These are phyloP conservation scores for Illadopsis cleaveri DNA, from an alignment of 2,113 vertebrate genomes.

Conservation along the genomic window DNA sequence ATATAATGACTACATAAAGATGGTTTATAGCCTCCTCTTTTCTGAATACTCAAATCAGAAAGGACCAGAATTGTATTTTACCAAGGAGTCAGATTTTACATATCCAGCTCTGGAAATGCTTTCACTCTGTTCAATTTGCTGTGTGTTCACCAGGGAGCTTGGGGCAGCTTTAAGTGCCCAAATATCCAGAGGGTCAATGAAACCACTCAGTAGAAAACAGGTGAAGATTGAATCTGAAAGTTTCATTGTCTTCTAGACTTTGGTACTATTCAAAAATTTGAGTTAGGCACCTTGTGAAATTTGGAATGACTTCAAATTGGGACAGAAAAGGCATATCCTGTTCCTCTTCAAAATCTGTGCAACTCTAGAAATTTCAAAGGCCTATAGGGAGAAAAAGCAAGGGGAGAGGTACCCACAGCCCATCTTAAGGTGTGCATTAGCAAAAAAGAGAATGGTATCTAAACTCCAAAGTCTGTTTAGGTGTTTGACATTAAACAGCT, in stretches of 20 bases:
- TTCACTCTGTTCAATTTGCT: neutral
- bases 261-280: neutral
- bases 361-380: neutral
- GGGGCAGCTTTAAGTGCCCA: neutral
- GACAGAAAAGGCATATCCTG: neutral
- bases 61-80: neutral
- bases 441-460: neutral
- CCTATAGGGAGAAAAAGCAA: neutral
- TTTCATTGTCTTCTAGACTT: neutral
- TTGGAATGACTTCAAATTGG: neutral
- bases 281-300: neutral
- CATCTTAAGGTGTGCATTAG: neutral
- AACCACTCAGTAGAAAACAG: neutral
- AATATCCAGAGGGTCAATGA: neutral
- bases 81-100: neutral
- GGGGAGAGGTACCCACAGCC: neutral
- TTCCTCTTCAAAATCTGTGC: neutral
- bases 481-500: neutral
- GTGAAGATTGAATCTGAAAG: neutral
- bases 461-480: neutral
- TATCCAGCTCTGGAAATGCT: fast-evolving
- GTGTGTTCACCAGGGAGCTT: neutral
- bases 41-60: neutral
- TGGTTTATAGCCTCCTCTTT: neutral
- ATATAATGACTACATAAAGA: neutral